Percentiles rank a stretch among this genome's conserved stretches.
phyloP scores from a whole-genome alignment of 2,113 vertebrate genomes.

The Heterotilapia buettikoferi region DNA sequence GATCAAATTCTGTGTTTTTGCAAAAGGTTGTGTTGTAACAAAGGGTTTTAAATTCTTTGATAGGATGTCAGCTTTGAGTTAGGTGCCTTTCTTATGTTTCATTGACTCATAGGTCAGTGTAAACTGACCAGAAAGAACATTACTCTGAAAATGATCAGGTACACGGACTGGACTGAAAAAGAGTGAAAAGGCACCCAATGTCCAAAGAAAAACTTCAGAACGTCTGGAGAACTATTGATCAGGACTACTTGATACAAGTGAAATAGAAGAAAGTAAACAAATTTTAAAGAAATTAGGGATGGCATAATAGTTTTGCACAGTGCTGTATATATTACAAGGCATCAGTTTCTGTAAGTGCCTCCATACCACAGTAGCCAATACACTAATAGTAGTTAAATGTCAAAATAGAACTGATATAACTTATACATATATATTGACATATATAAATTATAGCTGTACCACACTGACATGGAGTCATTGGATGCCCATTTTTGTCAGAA shows the following conservation, averaged over 20 bases:
- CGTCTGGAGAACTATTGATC: background rate
- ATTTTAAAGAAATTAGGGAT: background rate
- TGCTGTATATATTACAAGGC: background rate
- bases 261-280: background rate
- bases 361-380: background rate
- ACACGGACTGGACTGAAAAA: background rate
- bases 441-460: background rate
- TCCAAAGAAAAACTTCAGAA: background rate
- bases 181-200: background rate
- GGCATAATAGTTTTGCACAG: background rate
- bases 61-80: background rate
- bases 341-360: background rate
- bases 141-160: background rate
- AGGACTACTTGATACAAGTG: background rate
- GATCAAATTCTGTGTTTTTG: background rate
- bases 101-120: background rate
- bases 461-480: background rate
- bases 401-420: background rate
- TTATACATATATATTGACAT: background rate
- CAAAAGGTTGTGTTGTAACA: background rate
- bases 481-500: background rate
- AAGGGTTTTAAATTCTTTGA: background rate
- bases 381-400: background rate
- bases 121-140: background rate
- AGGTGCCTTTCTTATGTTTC: background rate